Evolutionary conservation across 2,888 invertebrate species (phyloP), one percentile per base, ranked within the genome.

Genomic region (Lymantria dispar): DNA sequence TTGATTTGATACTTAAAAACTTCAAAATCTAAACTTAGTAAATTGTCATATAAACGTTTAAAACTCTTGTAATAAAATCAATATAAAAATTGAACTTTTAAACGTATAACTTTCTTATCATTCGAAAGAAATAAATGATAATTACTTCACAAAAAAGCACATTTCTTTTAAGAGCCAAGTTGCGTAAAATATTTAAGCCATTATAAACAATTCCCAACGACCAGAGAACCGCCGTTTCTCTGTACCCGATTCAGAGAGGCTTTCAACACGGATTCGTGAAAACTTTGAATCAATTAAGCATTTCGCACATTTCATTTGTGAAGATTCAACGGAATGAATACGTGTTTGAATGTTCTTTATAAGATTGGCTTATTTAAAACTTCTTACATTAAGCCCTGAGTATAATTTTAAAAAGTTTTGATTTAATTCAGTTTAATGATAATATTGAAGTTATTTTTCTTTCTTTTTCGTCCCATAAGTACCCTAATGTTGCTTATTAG

Each of bases 161-260:
- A 33, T 50, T 59, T 50, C 53, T 33, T 41, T 49, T 56, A 30
- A 45, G 15, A 12, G 41, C 12, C 22, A 30, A 39, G 10, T 45
- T 39, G 39, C 42, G 37, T 47, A 15, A 48, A 38, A 48, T 53
- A 50, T 61, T 52, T 46, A 43, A 52, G 45, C 44, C 33, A 50
- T 53, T 48, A 45, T 40, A 39, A 44, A 15, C 12, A 52, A 36
- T 52, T 42, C 48, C 42, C 33, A 41, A 37, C n/a, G 43, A 30
- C 29, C 36, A 48, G 30, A 10, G 38, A 2, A 30, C 29, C 12
- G 29, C 31, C 8, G 36, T 45, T 45, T 22, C 37, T 12, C 9
- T 10, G 14, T 14, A 3, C 9, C 8, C 45, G 29, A 22, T 45
- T 39, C 7, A 39, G 29, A 2, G 29, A 30, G 12, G n/a, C 13